Percentiles rank a stretch among this genome's conserved stretches.
Conservation (phyloP, 2,888 invertebrate species). For the Ophonus ardosiacus region DNA sequence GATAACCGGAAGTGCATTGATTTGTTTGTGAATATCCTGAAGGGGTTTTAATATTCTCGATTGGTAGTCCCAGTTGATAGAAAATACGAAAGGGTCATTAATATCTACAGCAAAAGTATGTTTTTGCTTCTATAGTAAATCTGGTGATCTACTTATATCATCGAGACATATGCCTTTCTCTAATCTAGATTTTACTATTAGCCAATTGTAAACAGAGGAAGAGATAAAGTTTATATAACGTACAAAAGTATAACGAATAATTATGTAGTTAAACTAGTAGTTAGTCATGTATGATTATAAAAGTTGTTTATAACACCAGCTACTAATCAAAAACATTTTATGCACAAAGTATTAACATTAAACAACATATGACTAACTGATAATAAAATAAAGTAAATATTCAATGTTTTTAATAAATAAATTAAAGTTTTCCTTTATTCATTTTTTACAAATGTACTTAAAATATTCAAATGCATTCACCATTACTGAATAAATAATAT, state of each 20-base stretch:
- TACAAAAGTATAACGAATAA: neutral
- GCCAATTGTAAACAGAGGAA: neutral
- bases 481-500: too few relatives aligned
- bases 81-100: constrained; percentile 2
- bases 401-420: too few relatives aligned
- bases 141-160: neutral
- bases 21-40: constrained; percentile 32
- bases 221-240: neutral
- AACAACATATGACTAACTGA: neutral
- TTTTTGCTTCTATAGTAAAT: neutral
- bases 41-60: constrained; percentile 35
- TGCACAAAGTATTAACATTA: neutral
- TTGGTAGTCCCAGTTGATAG: constrained; percentile 29
- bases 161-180: neutral
- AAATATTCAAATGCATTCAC: too few relatives aligned
- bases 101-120: neutral
- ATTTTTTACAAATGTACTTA: too few relatives aligned
- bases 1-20: constrained; percentile 46
- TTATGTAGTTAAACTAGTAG: neutral
- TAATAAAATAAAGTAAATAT: neutral
- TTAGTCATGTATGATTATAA: neutral
- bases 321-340: neutral
- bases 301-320: neutral
- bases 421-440: too few relatives aligned
- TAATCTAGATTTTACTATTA: neutral